Base-by-base conservation (phyloP, 2,888 invertebrate genomes). In the Diaprepes abbreviatus region DNA sequence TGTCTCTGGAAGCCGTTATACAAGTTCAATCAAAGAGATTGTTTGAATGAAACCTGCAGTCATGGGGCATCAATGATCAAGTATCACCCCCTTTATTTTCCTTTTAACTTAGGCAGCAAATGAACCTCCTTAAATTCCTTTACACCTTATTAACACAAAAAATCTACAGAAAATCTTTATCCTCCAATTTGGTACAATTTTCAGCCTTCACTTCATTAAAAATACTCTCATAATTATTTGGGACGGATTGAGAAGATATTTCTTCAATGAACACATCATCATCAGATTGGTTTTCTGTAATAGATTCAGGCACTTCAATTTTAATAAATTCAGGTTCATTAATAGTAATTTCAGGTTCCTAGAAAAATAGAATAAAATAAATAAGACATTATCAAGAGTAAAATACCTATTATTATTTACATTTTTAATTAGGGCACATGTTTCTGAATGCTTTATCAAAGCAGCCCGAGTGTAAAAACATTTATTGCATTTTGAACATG, bases 401-500 rank as follows among this genome's bases (percentile, higher is more conserved):
- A n/a, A n/a, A 12, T 5, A 17, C 1, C 1, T n/a, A 24, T 21
- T 2, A 16, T 2, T n/a, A 54, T 33, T 17, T 24, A 36, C 55
- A 3, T 19, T 16, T 55, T 55, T 55, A 0, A 55, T 12, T 5
- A 9, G 5, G 3, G 3, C 10, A 12, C 55, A 55, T 3, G 1
- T 12, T 35, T 38, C 21, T 12, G 38, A 50, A 33, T 62, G 62
- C 21, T 62, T 62, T 12, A 1, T 6, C 7, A 48, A 36, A n/a
- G 62, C 62, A 2, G 50, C 35, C 0, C 36, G 6, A 9, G 62
- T 62, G 12, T 62, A 62, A 43, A 50, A 62, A 33, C 62, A 50
- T n/a, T 36, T 62, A 7, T 43, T 33, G 16, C 64, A 54, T 5
- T 1, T 9, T 12, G 36, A 4, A 36, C 52, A 64, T 31, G 12